Base-by-base conservation (phyloP, 2,888 invertebrate species). In the Apamea crenata region DNA sequence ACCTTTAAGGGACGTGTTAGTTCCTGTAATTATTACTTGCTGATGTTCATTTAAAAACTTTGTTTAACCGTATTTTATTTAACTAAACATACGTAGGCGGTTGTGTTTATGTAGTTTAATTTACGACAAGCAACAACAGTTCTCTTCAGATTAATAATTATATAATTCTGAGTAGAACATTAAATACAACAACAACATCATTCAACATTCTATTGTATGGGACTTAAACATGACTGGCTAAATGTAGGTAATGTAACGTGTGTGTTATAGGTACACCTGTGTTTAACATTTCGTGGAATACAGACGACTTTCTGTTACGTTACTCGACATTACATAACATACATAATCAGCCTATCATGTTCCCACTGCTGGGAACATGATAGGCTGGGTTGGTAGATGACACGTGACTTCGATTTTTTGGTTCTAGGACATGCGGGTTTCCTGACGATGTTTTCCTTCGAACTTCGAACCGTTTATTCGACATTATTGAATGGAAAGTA, bases 31-130 rank as follows among this genome's bases (percentile, higher is more conserved):
- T 56, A 56, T 68, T 56, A 84, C 66, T 61, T 18, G 14, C 10
- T 78, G 40, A 79, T 18, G 40, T 66, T 84, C 7, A 70, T 70
- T 70, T 78, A 8, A 59, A 65, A 83, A 63, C 1, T 69, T 83
- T 47, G 29, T 50, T 32, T 25, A 1, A 0, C 5, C 16, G 5
- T n/a, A 14, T 21, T 32, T 18, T 32, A 40, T 56, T 47, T 25
- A 25, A 7, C 1, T 65, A 18, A 21, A 56, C 14, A 74, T 32
- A n/a, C 5, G n/a, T 61, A 4, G 8, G 3, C 0, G 8, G 25
- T 32, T 40, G 36, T 50, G 56, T 53, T 53, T 32, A 7, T 25
- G 25, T 81, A 8, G 25, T 53, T 61, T 25, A 25, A 25, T 61
- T 61, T 47, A 21, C 14, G 29, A 50, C 10, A 65, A 1, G 1